Conservation (phyloP, 1,140 invertebrate species). For the Drosophila orosa region DNA sequence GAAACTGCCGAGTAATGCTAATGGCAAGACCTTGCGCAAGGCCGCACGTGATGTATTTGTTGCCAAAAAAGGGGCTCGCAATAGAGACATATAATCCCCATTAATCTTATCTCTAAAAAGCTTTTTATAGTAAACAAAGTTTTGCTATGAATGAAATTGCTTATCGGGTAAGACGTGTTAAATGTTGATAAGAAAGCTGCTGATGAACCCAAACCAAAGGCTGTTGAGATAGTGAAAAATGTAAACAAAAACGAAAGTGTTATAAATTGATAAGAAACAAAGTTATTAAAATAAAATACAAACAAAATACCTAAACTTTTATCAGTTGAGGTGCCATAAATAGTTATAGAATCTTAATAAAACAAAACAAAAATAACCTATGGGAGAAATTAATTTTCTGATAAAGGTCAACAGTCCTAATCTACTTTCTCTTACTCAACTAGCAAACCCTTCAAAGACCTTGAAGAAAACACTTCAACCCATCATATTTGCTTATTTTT, state of each 20-base stretch:
- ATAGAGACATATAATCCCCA: not conserved
- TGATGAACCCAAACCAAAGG: not conserved
- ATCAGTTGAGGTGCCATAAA: not conserved
- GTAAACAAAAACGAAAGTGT: not conserved
- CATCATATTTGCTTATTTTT: slow-evolving; percentile 37
- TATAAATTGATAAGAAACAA: not conserved
- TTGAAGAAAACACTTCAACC: not conserved
- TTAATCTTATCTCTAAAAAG: not conserved
- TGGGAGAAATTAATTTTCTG: not conserved
- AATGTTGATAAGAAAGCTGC: not conserved
- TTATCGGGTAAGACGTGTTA: not conserved
- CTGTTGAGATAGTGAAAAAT: not conserved
- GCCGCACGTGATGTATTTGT: not conserved
- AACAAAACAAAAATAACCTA: not conserved
- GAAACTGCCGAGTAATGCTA: slow-evolving; percentile 41
- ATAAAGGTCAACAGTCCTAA: not conserved
- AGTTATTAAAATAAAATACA: not conserved
- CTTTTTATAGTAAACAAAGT: not conserved
- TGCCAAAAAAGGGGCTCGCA: not conserved
- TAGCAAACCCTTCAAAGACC: not conserved
- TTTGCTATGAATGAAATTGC: slow-evolving; percentile 15
- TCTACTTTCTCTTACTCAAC: not conserved
- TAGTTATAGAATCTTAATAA: not conserved
- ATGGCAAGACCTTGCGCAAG: slow-evolving; percentile 12
- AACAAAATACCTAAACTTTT: not conserved